Conservation (phyloP, 2,113 vertebrate species). For the Ancistrus triradiatus region DNA sequence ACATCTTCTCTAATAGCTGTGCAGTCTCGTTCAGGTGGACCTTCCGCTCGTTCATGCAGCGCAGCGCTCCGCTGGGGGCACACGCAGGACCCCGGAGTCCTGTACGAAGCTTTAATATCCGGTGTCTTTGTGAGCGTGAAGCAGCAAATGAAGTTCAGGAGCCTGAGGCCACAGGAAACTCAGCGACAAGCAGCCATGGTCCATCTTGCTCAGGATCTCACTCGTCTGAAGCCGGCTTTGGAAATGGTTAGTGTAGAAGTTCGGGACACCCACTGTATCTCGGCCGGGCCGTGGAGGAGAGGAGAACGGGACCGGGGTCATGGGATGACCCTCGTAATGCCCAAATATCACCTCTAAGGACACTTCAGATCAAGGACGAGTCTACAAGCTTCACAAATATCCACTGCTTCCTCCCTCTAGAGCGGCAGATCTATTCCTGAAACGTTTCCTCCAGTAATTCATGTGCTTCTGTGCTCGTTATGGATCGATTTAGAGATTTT, state of each 20-base stretch:
- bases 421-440: too few relatives aligned
- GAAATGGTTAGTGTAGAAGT: background rate
- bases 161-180: conserved; percentile 3
- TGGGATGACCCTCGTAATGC: conserved; percentile 23
- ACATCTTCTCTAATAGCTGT: too few relatives aligned
- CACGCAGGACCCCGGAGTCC: too few relatives aligned
- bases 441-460: too few relatives aligned
- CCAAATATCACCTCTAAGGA: conserved; percentile 49
- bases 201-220: conserved; percentile 8
- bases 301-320: conserved; percentile 13
- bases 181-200: background rate
- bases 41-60: too few relatives aligned
- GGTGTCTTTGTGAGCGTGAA: background rate
- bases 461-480: too few relatives aligned
- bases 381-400: too few relatives aligned
- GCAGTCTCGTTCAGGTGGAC: too few relatives aligned
- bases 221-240: background rate
- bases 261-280: background rate
- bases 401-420: too few relatives aligned
- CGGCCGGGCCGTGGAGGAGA: background rate
- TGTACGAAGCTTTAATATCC: background rate
- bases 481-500: too few relatives aligned
- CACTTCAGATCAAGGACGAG: conserved; percentile 48
- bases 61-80: too few relatives aligned
- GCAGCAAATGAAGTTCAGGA: background rate